Conservation (phyloP, 2,888 invertebrate genomes). For the Pachydiplax longipennis region DNA sequence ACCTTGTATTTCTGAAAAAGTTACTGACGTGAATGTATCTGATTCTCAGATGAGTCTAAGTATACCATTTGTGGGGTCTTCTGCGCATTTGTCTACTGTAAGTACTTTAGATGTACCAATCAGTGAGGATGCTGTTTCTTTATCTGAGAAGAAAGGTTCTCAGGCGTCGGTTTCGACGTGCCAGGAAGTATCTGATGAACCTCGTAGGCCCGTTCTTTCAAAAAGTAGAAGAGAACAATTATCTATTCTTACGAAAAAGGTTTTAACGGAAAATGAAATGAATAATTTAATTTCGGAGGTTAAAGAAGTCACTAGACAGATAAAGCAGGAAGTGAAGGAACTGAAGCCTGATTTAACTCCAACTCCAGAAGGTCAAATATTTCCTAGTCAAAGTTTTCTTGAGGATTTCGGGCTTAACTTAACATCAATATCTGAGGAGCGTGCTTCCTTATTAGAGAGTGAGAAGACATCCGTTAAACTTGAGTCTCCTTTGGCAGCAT, state of each 20-base stretch:
- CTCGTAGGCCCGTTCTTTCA: not conserved
- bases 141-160: conserved; percentile 19
- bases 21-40: not conserved
- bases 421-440: not conserved
- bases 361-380: conserved; percentile 59
- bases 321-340: conserved; percentile 62
- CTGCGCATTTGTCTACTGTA: not conserved
- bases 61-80: too few relatives aligned
- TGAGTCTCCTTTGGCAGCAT: not conserved
- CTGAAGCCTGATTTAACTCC: conserved; percentile 64
- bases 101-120: conserved; percentile 21
- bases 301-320: conserved; percentile 61
- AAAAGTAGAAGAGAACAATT: conserved; percentile 7
- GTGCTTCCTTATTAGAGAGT: not conserved
- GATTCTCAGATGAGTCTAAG: not conserved
- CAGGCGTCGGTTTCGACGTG: conserved; percentile 35
- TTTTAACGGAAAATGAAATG: conserved; percentile 50
- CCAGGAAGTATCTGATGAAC: conserved; percentile 22
- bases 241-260: conserved; percentile 46
- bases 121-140: conserved; percentile 8
- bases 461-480: not conserved
- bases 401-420: not conserved
- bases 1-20: not conserved
- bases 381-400: conserved; percentile 5
- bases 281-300: conserved; percentile 61